phyloP scores from a whole-genome alignment of 1,140 invertebrate species.

The Halyomorpha halys region DNA sequence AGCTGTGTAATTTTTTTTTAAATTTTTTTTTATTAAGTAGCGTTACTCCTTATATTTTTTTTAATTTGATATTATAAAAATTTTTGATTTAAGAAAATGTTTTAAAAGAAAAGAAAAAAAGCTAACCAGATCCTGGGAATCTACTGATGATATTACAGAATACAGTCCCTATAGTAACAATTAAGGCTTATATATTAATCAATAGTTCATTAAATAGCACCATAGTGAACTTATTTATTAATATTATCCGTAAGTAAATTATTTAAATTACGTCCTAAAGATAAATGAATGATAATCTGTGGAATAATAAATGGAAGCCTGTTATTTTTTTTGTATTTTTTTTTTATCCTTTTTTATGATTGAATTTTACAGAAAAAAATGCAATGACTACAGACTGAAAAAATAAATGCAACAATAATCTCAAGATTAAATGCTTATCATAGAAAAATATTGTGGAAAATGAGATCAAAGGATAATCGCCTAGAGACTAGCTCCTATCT shows the following conservation, averaged over 20 bases:
- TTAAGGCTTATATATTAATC: constrained; percentile 6
- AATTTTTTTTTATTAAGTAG: too few relatives aligned
- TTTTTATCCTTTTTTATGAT: not conserved
- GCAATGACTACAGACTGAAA: not conserved
- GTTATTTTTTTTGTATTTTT: not conserved
- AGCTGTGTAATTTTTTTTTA: not conserved
- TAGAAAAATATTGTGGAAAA: constrained; percentile 9
- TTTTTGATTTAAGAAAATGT: not conserved
- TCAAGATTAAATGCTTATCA: constrained; percentile 9
- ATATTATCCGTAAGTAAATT: not conserved
- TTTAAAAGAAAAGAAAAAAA: not conserved
- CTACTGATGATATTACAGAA: not conserved
- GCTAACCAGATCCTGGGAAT: not conserved
- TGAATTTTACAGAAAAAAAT: not conserved
- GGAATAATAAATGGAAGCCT: constrained; percentile 3
- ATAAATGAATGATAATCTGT: constrained; percentile 2
- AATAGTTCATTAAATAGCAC: not conserved
- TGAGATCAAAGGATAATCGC: constrained; percentile 10
- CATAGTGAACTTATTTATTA: constrained; percentile 7
- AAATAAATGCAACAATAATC: constrained; percentile 15
- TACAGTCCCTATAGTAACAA: constrained; percentile 6
- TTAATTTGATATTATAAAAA: not conserved
- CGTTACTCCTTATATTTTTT: not conserved
- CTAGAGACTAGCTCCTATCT: not conserved
- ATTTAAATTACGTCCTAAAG: not conserved